A percentile compares a stretch with the other conserved stretches of the same genome.
phyloP scores from a whole-genome alignment of 35 echinoderm and acorn worm genomes.

The Ptychodera flava region DNA sequence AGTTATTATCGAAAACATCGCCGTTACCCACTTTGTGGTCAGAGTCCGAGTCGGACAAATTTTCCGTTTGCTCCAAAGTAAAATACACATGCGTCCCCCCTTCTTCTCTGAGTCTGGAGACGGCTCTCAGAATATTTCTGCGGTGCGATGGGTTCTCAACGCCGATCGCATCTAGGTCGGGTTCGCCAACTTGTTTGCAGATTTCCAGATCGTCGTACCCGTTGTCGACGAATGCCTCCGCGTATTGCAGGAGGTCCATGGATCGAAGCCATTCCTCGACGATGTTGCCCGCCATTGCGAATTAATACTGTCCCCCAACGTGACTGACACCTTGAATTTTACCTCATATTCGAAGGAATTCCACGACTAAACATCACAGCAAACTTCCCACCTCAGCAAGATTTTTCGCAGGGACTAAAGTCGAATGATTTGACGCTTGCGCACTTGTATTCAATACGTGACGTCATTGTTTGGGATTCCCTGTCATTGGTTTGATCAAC shows the following conservation, averaged over 20 bases:
- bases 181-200: slow-evolving; percentile 95
- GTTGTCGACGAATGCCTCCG: slow-evolving; percentile 81
- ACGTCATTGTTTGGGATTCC: background rate
- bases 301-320: background rate
- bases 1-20: too few relatives aligned
- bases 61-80: slow-evolving; percentile 36
- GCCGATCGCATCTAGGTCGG: slow-evolving; percentile 91
- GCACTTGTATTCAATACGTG: background rate
- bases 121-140: slow-evolving; percentile 56
- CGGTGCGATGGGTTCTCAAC: slow-evolving; percentile 54
- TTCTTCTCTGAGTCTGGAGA: slow-evolving; percentile 62
- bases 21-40: background rate
- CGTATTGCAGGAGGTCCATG: slow-evolving; percentile 61
- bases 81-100: slow-evolving; percentile 97
- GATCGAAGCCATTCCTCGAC: slow-evolving; percentile 93
- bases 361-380: background rate
- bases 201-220: slow-evolving; percentile 97
- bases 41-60: background rate
- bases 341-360: background rate
- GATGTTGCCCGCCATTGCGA: slow-evolving; percentile 42
- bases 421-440: background rate
- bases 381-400: background rate
- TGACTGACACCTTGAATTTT: background rate
- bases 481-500: background rate
- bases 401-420: background rate